Evolutionary conservation across 35 echinoderm and acorn worm genomes (phyloP), one percentile per base, ranked within the genome.

Genomic region (Diadema setosum): DNA sequence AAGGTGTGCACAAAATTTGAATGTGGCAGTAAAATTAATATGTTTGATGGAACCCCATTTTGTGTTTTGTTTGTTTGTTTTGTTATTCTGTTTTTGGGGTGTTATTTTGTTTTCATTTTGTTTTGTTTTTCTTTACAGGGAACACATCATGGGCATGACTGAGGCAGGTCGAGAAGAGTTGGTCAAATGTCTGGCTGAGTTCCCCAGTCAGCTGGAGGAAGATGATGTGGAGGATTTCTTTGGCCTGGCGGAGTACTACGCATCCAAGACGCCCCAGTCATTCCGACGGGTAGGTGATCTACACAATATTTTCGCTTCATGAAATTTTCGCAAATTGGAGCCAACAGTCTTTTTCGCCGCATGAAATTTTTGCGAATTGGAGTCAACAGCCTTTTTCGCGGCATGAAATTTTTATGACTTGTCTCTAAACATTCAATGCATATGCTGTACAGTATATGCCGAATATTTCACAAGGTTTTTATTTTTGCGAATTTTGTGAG

Each of bases 161-260:
- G 63, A 44, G 18, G 70, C 85, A 42, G 75, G 61, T 55, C 82
- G 59, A 58, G 84, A 98, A 30, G 76, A 42, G 3, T 88, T 98
- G 12, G 83, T 83, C 9, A 86, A 91, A 12, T 83, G 64, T 42
- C 63, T 98, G 59, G 96, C 96, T 59, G 74, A 65, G 32, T 98
- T 98, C 81, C 96, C 96, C 32, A 82, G 83, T 58, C 96, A 98
- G 44, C 82, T 98, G 30, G 96, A 98, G 67, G 89, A 58, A 6
- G 96, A 98, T 32, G 96, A 98, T 84, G 93, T 98, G 1, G 89
- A 87, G 80, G 92, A 94, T 74, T 98, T 94, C 84, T 98, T 91
- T 43, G 75, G 84, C 2, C 83, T 94, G 49, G 92, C 96, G 7
- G 89, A 94, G 84, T 94, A 94, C 85, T 98, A 98, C 74, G 96